Percentiles rank a stretch among this genome's conserved stretches.
These are phyloP conservation scores for Entomobrya proxima DNA, from an alignment of 2,888 invertebrate species.

Conservation along the genomic window DNA sequence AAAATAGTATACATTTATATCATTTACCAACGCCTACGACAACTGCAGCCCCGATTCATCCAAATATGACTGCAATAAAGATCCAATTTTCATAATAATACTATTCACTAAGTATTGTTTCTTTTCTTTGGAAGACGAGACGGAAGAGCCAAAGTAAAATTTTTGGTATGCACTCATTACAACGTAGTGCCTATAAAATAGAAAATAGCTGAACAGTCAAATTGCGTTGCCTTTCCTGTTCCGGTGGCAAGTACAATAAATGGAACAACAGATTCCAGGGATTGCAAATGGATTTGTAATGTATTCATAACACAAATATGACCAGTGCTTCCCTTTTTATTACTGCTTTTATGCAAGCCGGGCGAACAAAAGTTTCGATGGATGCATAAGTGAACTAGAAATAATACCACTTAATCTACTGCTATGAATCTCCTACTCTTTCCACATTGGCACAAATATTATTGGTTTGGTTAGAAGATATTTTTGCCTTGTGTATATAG, in stretches of 20 bases:
- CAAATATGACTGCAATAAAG: background rate
- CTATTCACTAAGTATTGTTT: background rate
- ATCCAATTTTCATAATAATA: background rate
- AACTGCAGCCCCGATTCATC: background rate
- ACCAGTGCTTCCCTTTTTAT: background rate
- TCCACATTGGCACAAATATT: background rate
- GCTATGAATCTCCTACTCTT: background rate
- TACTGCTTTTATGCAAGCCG: background rate
- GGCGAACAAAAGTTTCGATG: no score
- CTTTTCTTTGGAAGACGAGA: background rate
- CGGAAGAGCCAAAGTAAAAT: background rate
- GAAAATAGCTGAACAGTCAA: background rate
- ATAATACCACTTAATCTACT: no score
- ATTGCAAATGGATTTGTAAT: constrained; percentile 32
- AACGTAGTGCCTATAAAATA: background rate
- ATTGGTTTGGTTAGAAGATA: background rate
- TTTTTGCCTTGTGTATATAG: background rate
- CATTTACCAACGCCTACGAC: background rate
- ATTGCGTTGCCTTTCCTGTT: background rate
- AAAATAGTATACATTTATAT: no score
- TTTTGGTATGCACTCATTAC: constrained; percentile 8
- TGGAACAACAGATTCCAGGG: background rate
- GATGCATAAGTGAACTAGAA: no score
- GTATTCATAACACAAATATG: constrained; percentile 9
- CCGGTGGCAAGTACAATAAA: background rate